phyloP scores from a whole-genome alignment of 2,888 invertebrate species.

The Pycnomerus fuliginosus region DNA sequence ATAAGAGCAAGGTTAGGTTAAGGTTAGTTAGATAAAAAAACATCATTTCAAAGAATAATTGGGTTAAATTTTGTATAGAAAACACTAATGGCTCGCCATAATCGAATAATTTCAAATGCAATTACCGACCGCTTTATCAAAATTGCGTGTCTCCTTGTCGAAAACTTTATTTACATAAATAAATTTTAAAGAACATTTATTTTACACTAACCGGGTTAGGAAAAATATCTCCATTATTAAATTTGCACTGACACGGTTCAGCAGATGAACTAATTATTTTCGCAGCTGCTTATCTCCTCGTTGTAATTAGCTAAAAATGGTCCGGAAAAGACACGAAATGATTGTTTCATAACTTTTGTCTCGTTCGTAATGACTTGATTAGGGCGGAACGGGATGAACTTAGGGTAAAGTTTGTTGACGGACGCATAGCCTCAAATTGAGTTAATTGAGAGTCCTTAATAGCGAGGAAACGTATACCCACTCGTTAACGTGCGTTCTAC shows the following conservation, averaged over 20 bases:
- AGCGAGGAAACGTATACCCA: constrained; percentile 41
- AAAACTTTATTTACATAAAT: constrained; percentile 5
- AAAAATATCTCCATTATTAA: too few relatives aligned
- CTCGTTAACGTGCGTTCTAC: constrained; percentile 37
- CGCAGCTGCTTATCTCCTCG: constrained; percentile 8
- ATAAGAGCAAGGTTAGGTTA: constrained; percentile 4
- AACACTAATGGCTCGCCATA: constrained; percentile 19
- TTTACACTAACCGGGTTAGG: too few relatives aligned
- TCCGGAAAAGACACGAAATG: constrained; percentile 10
- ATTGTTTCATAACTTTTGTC: constrained; percentile 26
- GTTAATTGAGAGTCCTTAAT: constrained; percentile 42
- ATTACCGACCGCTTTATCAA: constrained; percentile 11
- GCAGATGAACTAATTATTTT: constrained; percentile 10
- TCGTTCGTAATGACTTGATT: constrained; percentile 25
- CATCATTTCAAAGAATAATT: constrained; percentile 13
- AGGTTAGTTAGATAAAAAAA: constrained; percentile 11
- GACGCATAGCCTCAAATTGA: constrained; percentile 37
- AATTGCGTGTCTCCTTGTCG: constrained; percentile 3
- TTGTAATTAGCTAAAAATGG: constrained; percentile 24
- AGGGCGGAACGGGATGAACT: constrained; percentile 17
- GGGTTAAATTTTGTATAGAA: constrained; percentile 17
- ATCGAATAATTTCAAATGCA: constrained; percentile 13
- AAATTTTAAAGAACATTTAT: background rate
- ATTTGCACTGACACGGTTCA: background rate
- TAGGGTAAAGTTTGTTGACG: constrained; percentile 28